Conservation (phyloP, 2,888 invertebrate species). For the Choristoneura rosaceana region DNA sequence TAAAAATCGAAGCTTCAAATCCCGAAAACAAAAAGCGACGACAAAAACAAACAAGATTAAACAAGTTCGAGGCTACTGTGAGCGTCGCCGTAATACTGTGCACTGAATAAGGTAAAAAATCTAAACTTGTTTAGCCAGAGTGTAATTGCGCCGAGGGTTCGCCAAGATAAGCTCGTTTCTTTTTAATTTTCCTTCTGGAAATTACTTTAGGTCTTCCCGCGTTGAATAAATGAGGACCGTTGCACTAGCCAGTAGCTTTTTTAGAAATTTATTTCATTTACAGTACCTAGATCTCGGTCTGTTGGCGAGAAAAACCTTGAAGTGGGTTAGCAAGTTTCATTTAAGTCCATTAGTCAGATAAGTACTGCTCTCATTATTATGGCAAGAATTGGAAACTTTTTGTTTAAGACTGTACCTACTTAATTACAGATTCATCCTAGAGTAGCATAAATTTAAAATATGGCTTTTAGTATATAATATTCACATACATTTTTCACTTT, state of each 20-base stretch:
- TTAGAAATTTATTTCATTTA: conserved; percentile 60
- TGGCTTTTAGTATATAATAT: too few species aligned
- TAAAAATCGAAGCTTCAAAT: neutral
- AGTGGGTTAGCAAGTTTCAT: conserved; percentile 58
- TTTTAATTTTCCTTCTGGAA: conserved; percentile 77
- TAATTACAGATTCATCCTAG: too few species aligned
- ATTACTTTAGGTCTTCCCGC: conserved; percentile 71
- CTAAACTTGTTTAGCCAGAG: conserved; percentile 61
- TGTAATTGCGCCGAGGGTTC: conserved; percentile 69
- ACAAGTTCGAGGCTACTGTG: conserved; percentile 25
- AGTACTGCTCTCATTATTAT: too few species aligned
- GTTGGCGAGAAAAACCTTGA: conserved; percentile 54
- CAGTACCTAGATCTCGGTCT: conserved; percentile 53
- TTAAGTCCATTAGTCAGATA: neutral
- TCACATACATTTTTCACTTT: too few species aligned
- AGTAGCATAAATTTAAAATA: too few species aligned
- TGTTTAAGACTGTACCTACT: too few species aligned
- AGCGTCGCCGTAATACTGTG: conserved; percentile 34
- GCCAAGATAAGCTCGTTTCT: conserved; percentile 74
- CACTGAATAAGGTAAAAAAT: conserved; percentile 46
- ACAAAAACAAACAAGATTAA: conserved; percentile 38
- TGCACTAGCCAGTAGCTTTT: conserved; percentile 56
- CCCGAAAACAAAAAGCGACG: conserved; percentile 6
- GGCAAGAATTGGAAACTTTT: too few species aligned
- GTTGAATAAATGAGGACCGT: conserved; percentile 72